Base-by-base conservation (phyloP, 64 coral and sea anemone species). In the Trachythela sp. region DNA sequence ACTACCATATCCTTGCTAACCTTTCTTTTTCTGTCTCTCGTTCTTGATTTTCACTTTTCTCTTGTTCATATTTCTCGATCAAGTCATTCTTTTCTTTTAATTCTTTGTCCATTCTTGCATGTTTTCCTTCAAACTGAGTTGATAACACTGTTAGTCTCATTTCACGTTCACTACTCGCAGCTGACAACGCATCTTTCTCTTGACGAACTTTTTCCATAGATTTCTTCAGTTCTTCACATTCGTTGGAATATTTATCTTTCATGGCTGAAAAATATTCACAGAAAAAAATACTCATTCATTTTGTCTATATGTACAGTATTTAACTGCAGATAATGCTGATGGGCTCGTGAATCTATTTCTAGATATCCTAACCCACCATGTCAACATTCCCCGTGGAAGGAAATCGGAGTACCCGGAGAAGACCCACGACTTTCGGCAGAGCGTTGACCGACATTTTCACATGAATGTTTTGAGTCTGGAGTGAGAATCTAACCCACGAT, bases 151-250 rank as follows among this genome's bases (percentile, higher is more conserved):
- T 94, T 22, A 95, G 49, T 54, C 93, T 95, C 88, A 95, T 94
- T 26, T 93, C 91, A 1, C 89, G 89, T 87, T 99, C 96, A 29
- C 41, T 87, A 36, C 87, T 86, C 17, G 40, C 51, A 30, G 92
- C 83, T 24, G 71, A 45, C 33, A 99, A 9, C 9, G 67, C 71
- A 36, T 95, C 91, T 48, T 95, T 91, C 42, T 90, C 93, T 67
- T 94, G 93, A 59, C 84, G 85, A 3, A 84, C 38, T 13, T 86
- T 68, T 36, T 95, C 87, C 29, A 67, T 41, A 33, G 48, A 87
- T 71, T 95, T 99, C 75, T 95, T 94, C 9, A 99, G 45, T 0
- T 91, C 93, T 70, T 99, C 96, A 67, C 94, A 94, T 49, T 99
- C 96, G 39, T 89, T 35, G 18, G 67, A 88, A 34, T 93, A 24